A percentile compares a stretch with the other conserved stretches of the same genome.
Evolutionary conservation across 2,888 invertebrate genomes (phyloP).

Genomic region (Baccha elongata): DNA sequence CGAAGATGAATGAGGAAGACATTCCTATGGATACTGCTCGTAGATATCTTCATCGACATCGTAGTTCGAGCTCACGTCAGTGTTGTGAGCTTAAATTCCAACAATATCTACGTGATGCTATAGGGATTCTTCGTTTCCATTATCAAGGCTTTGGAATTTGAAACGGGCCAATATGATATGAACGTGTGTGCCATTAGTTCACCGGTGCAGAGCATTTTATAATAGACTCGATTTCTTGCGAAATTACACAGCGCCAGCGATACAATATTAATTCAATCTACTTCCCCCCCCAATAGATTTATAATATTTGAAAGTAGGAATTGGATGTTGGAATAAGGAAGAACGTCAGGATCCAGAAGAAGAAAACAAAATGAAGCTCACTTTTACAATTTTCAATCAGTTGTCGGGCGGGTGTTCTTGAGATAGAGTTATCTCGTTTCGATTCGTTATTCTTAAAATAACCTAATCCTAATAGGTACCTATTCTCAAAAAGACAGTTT

Average conservation of each 20-base stretch:
- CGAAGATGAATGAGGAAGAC: slow-evolving; percentile 44
- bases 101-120: slow-evolving; percentile 54
- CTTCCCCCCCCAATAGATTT: slow-evolving; percentile 52
- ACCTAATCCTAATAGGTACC: too few species aligned
- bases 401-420: background rate
- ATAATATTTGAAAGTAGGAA: background rate
- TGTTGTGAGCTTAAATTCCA: slow-evolving; percentile 57
- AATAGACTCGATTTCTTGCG: slow-evolving; percentile 71
- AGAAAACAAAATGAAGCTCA: slow-evolving; percentile 2
- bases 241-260: slow-evolving; percentile 71
- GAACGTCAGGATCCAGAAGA: background rate
- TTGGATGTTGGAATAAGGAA: background rate
- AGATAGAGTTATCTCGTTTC: too few species aligned
- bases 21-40: slow-evolving; percentile 14
- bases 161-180: background rate
- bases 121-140: slow-evolving; percentile 37
- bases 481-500: too few species aligned
- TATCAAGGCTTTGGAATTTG: slow-evolving; percentile 44
- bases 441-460: too few species aligned
- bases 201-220: slow-evolving; percentile 65
- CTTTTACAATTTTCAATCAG: slow-evolving; percentile 8
- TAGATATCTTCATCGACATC: background rate
- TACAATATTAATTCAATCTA: slow-evolving; percentile 70
- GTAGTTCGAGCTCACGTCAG: slow-evolving; percentile 33
- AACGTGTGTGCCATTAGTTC: slow-evolving; percentile 49